Evolutionary conservation across 2,888 invertebrate genomes (phyloP).

Genomic region (Pediacus dermestoides): DNA sequence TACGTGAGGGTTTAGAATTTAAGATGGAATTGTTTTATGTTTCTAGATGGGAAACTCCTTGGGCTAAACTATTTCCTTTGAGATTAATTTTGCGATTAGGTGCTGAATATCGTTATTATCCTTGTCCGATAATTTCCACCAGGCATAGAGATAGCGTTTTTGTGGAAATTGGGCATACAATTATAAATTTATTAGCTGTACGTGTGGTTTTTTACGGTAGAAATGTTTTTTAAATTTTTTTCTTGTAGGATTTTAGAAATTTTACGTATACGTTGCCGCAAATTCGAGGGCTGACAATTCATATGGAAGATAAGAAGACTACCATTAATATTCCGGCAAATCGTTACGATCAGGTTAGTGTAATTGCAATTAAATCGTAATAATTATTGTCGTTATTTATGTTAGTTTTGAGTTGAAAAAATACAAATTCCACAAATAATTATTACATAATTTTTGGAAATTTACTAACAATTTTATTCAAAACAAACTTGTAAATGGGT

Average conservation of each 20-base stretch:
- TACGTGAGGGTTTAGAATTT: neutral
- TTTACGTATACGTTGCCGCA: slow-evolving; percentile 76
- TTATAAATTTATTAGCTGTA: slow-evolving; percentile 77
- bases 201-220: slow-evolving; percentile 30
- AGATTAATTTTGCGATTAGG: slow-evolving; percentile 75
- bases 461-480: neutral
- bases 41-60: slow-evolving; percentile 68
- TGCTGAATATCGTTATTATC: slow-evolving; percentile 82
- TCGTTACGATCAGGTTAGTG: slow-evolving; percentile 60
- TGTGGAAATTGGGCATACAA: slow-evolving; percentile 82
- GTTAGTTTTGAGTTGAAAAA: no score
- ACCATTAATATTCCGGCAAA: slow-evolving; percentile 73
- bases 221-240: slow-evolving; percentile 13
- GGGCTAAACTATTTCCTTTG: slow-evolving; percentile 76
- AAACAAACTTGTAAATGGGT: neutral
- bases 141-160: slow-evolving; percentile 75
- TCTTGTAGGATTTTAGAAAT: slow-evolving; percentile 73
- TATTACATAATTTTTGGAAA: slow-evolving; percentile 6
- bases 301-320: slow-evolving; percentile 78
- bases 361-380: neutral
- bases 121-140: slow-evolving; percentile 76
- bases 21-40: slow-evolving; percentile 1
- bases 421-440: no score
- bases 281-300: slow-evolving; percentile 73
- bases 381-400: no score